A percentile compares a stretch with the other conserved stretches of the same genome.
Conservation (phyloP, 2,113 vertebrate genomes). For the Nanorana parkeri region DNA sequence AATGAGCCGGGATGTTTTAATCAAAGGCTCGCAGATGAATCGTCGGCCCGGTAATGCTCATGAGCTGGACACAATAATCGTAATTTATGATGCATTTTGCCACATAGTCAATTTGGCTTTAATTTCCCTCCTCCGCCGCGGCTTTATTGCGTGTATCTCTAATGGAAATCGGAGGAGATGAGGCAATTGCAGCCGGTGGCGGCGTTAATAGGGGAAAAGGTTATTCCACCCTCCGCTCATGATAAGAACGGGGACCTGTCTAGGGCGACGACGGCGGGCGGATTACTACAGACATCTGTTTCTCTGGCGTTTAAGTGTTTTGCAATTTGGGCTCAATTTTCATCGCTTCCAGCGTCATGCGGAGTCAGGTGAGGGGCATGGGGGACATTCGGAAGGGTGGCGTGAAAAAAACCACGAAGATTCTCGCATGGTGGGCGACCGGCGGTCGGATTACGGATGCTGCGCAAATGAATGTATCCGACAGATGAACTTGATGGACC, state of each 20-base stretch:
- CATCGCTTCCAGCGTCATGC: no score
- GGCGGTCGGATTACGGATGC: no score
- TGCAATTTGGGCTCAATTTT: no score
- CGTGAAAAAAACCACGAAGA: no score
- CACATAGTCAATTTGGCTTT: slow-evolving; percentile 85
- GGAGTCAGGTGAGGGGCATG: no score
- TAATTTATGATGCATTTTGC: slow-evolving; percentile 81
- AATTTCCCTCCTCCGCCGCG: slow-evolving; percentile 72
- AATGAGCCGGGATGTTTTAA: slow-evolving; percentile 68
- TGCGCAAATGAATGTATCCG: no score
- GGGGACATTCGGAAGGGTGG: no score
- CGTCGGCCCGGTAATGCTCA: slow-evolving; percentile 66
- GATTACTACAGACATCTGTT: neutral
- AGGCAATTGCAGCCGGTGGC: neutral
- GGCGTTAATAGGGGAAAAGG: slow-evolving; percentile 11
- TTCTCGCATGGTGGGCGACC: no score
- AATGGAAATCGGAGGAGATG: slow-evolving; percentile 72
- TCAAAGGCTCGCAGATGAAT: slow-evolving; percentile 74
- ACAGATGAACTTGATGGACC: no score
- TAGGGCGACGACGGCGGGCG: neutral
- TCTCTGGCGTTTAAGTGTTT: neutral
- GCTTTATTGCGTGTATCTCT: slow-evolving; percentile 68
- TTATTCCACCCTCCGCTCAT: neutral
- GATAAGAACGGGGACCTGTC: neutral
- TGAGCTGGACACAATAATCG: slow-evolving; percentile 68